These are phyloP conservation scores for Xestia xanthographa DNA, from an alignment of 2,888 invertebrate genomes.

Conservation along the genomic window DNA sequence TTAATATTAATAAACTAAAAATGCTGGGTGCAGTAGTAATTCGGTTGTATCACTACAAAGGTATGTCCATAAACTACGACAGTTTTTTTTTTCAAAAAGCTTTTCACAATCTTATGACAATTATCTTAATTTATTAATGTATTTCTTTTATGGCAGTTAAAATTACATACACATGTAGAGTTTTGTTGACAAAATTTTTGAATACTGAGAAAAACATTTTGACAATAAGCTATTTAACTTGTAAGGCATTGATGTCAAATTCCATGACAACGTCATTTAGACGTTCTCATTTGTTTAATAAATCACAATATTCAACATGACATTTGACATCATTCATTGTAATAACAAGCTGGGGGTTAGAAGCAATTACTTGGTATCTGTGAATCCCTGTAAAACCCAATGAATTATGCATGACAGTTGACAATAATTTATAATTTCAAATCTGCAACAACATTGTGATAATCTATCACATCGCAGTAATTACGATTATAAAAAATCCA, in stretches of 20 bases:
- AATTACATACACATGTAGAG: neutral
- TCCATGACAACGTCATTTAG: neutral
- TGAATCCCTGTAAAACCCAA: slow-evolving; percentile 24
- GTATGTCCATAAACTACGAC: slow-evolving; percentile 60
- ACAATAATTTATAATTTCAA: slow-evolving; percentile 37
- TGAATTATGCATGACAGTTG: slow-evolving; percentile 7
- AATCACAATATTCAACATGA: slow-evolving; percentile 8
- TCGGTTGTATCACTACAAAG: slow-evolving; percentile 49
- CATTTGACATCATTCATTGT: slow-evolving; percentile 13
- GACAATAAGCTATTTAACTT: neutral
- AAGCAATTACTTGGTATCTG: neutral
- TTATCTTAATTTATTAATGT: neutral
- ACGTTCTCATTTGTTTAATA: slow-evolving; percentile 7
- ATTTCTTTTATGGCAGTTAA: neutral
- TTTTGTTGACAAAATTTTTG: neutral
- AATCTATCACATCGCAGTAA: slow-evolving; percentile 27
- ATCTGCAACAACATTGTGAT: slow-evolving; percentile 10
- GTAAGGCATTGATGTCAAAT: slow-evolving; percentile 6
- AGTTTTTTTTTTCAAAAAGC: neutral
- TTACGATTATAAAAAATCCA: slow-evolving; percentile 14
- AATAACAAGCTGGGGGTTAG: neutral
- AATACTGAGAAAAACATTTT: neutral
- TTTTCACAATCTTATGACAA: neutral
- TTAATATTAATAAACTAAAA: slow-evolving; percentile 57
- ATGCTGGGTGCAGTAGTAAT: slow-evolving; percentile 60